phyloP scores from a whole-genome alignment of 2,113 vertebrate genomes.

The Xiphophorus couchianus region DNA sequence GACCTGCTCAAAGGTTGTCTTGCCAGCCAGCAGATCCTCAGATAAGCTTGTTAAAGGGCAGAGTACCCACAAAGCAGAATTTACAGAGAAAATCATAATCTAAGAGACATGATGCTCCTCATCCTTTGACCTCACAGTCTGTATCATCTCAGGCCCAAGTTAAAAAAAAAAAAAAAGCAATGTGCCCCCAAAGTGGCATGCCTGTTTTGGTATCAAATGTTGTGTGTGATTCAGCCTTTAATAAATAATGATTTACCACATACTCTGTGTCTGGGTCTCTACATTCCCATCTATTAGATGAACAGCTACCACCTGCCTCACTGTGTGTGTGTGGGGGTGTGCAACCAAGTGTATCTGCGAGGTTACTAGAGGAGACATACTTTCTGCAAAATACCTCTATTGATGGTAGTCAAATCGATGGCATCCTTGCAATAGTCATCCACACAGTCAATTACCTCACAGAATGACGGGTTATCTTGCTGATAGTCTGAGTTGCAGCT shows the following conservation, averaged over 20 bases:
- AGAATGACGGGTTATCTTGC: constrained; percentile 59
- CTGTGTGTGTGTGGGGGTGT: constrained; percentile 2
- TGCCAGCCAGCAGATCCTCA: constrained; percentile 49
- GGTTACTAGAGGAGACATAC: constrained; percentile 56
- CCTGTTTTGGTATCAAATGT: constrained; percentile 43
- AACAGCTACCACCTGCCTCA: constrained; percentile 18
- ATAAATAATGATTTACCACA: constrained; percentile 57
- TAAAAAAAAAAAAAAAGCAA: constrained; percentile 1
- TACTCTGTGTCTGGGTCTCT: constrained; percentile 44
- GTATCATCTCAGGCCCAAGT: constrained; percentile 39
- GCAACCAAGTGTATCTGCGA: constrained; percentile 33
- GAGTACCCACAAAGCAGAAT: constrained; percentile 50
- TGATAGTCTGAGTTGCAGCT: constrained; percentile 51
- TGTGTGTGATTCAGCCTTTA: constrained; percentile 39
- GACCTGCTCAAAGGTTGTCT: constrained; percentile 26
- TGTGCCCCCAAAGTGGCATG: constrained; percentile 8
- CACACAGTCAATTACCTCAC: constrained; percentile 72
- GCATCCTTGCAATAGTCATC: constrained; percentile 73
- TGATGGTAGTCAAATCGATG: constrained; percentile 76
- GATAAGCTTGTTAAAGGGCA: constrained; percentile 60
- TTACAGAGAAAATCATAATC: constrained; percentile 56
- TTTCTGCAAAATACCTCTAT: constrained; percentile 59
- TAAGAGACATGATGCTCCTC: constrained; percentile 29
- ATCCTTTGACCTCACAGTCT: constrained; percentile 56
- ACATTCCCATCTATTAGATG: constrained; percentile 56